Conservation (phyloP, 2,888 invertebrate species). For the Synergus japonicus region DNA sequence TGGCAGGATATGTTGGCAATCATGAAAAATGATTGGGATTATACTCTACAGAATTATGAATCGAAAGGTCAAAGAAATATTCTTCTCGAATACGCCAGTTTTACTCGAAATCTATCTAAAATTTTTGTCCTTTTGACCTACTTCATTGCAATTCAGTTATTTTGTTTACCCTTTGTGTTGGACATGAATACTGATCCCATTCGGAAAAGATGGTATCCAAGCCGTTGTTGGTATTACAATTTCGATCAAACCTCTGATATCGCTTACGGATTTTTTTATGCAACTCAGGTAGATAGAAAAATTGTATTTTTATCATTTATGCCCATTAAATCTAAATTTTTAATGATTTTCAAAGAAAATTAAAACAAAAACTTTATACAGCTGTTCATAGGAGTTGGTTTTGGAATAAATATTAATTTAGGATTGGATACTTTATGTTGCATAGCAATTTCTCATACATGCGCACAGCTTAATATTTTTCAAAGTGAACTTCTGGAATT, state of each 20-base stretch:
- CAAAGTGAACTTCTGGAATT: constrained; percentile 7
- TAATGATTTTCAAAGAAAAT: neutral
- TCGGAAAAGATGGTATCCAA: constrained; percentile 13
- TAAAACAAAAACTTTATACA: neutral
- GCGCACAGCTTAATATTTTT: neutral
- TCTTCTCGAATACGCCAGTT: too few relatives aligned
- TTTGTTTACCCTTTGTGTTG: too few relatives aligned
- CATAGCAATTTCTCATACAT: neutral
- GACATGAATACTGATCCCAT: too few relatives aligned
- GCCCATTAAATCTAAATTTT: too few relatives aligned
- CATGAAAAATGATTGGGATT: too few relatives aligned
- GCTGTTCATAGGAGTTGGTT: neutral
- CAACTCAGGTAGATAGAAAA: neutral
- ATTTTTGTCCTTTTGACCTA: too few relatives aligned
- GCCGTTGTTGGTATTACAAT: constrained; percentile 3
- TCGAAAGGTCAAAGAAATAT: too few relatives aligned
- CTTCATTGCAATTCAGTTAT: too few relatives aligned
- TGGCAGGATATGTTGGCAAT: too few relatives aligned
- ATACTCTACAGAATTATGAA: too few relatives aligned
- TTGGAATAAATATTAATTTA: neutral
- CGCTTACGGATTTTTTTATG: neutral
- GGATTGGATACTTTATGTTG: constrained; percentile 4
- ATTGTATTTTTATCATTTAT: too few relatives aligned
- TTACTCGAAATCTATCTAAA: too few relatives aligned
- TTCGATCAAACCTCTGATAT: neutral